Conservation (phyloP, 2,113 vertebrate genomes). For the Fulmarus glacialis region DNA sequence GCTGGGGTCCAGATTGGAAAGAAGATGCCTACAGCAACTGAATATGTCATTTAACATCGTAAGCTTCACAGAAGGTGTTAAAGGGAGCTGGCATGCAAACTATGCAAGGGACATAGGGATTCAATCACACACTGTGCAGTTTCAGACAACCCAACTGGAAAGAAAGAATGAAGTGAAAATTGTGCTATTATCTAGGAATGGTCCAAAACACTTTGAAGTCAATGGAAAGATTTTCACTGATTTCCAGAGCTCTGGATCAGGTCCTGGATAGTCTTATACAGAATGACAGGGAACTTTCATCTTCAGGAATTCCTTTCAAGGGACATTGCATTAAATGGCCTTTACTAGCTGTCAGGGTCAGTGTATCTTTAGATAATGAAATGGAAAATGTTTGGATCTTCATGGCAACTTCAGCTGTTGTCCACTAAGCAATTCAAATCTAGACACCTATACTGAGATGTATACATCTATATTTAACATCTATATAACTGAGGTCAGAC, state of each 20-base stretch:
- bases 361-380: neutral
- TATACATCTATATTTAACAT: neutral
- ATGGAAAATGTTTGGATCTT: neutral
- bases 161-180: slow-evolving; percentile 26
- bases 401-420: neutral
- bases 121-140: slow-evolving; percentile 10
- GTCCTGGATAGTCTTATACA: neutral
- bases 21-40: slow-evolving; percentile 23
- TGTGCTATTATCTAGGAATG: slow-evolving; percentile 19
- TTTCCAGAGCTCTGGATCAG: slow-evolving; percentile 10
- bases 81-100: slow-evolving; percentile 40
- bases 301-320: slow-evolving; percentile 32
- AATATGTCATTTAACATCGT: neutral
- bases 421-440: neutral
- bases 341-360: neutral
- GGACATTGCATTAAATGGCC: neutral
- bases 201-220: slow-evolving; percentile 44
- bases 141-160: neutral
- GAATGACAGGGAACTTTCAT: slow-evolving; percentile 16
- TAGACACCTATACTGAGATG: neutral
- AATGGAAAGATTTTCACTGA: slow-evolving; percentile 7
- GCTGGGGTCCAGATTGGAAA: slow-evolving; percentile 59
- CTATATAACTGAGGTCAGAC: neutral
- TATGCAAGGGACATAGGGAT: slow-evolving; percentile 37
- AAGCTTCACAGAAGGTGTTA: slow-evolving; percentile 52